Conservation (phyloP, 2,888 invertebrate genomes). For the Pristionchus arcanus region DNA sequence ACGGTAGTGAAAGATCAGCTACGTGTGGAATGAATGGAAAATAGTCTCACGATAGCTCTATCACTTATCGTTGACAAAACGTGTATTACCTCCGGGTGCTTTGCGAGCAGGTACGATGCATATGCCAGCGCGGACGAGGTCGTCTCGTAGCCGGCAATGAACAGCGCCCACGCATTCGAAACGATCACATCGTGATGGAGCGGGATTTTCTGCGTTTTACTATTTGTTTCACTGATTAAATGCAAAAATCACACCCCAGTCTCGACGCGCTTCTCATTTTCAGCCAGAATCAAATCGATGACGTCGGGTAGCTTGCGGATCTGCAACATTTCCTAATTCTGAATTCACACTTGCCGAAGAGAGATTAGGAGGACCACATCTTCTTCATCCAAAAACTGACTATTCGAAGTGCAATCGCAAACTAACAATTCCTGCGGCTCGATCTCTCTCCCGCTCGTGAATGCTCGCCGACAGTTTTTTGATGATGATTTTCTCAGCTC, state of each 20-base stretch:
- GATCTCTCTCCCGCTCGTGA: not conserved
- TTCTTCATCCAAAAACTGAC: not conserved
- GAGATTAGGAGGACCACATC: too few relatives aligned
- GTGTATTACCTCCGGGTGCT: slow-evolving; percentile 80
- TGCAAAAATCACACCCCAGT: slow-evolving; percentile 23
- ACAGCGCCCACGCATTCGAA: slow-evolving; percentile 54
- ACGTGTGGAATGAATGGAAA: too few relatives aligned
- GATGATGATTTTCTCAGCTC: slow-evolving; percentile 11
- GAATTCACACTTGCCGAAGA: too few relatives aligned
- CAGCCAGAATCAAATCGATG: slow-evolving; percentile 50
- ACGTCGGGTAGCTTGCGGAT: slow-evolving; percentile 45
- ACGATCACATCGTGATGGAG: slow-evolving; percentile 55
- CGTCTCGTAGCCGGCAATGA: slow-evolving; percentile 78
- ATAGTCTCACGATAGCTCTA: too few relatives aligned
- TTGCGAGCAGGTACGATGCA: slow-evolving; percentile 80
- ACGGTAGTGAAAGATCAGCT: too few relatives aligned
- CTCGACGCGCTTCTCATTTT: slow-evolving; percentile 42
- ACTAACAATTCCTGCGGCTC: not conserved
- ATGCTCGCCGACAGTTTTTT: slow-evolving; percentile 33
- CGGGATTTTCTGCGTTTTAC: not conserved
- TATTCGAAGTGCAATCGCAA: not conserved
- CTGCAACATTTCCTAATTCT: not conserved
- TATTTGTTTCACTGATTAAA: not conserved
- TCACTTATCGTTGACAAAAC: not conserved
- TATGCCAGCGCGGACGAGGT: slow-evolving; percentile 81